Evolutionary conservation across 2,888 invertebrate species (phyloP).

Genomic region (Pecten maximus): DNA sequence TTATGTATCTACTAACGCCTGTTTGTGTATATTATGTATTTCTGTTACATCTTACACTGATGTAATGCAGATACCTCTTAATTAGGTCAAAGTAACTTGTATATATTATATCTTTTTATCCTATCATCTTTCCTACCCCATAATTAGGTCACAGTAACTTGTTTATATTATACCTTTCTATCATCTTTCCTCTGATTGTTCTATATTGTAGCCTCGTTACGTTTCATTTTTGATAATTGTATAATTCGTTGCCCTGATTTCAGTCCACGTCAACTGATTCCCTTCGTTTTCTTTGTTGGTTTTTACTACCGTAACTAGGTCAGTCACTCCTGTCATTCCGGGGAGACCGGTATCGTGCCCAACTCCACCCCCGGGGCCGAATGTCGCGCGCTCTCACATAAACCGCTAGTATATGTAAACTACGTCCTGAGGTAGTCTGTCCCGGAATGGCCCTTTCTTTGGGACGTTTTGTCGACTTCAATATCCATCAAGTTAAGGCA

Average conservation of each 20-base stretch:
- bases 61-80: too few relatives aligned
- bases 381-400: neutral
- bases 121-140: too few relatives aligned
- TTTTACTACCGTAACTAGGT: neutral
- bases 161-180: too few relatives aligned
- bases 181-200: too few relatives aligned
- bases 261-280: neutral
- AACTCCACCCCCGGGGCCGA: neutral
- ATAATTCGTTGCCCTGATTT: neutral
- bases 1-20: too few relatives aligned
- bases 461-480: slow-evolving; percentile 19
- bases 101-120: too few relatives aligned
- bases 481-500: neutral
- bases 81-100: too few relatives aligned
- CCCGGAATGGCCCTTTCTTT: neutral
- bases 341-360: neutral
- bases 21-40: too few relatives aligned
- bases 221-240: neutral
- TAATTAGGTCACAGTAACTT: too few relatives aligned
- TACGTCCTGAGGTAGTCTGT: neutral
- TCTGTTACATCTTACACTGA: too few relatives aligned
- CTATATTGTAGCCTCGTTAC: too few relatives aligned
- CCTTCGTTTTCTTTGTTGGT: neutral
- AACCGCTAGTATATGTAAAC: neutral
- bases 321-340: neutral